Evolutionary conservation across 2,797 vertebrate species (phyloP), one percentile per base, ranked within the genome.

Genomic region (Hybognathus amarus): DNA sequence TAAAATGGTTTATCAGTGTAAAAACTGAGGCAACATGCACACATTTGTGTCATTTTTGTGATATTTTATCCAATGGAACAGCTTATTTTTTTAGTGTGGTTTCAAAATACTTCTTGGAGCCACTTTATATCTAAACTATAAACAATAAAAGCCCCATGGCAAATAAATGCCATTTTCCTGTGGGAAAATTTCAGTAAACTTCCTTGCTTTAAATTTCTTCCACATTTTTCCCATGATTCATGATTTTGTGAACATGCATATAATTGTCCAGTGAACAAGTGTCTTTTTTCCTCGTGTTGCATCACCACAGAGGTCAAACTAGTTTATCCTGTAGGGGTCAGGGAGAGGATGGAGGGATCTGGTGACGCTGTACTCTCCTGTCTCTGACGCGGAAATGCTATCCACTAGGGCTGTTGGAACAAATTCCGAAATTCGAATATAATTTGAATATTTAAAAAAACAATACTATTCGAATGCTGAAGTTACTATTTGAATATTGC

Each of bases 181-280:
- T 80, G 64, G 77, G 64, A 68, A 79, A 27, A 68, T 18, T 27
- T 27, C 38, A 8, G 36, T 69, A 70, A 80, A 56, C 78, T 50
- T 68, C 13, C 47, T 15, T 38, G 5, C 63, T 56, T 56, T 30
- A 40, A 18, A 59, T 76, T 59, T 59, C 38, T 30, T 52, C 47
- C 27, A 2, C 45, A 20, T 56, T 12, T 69, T 42, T 22, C 67
- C 79, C 79, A 80, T 61, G 38, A 61, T 54, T 30, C 0, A 15
- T 36, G 33, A 9, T 18, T 70, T 80, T 30, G n/a, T 70, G 24
- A 45, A 33, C 68, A 45, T 69, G 38, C n/a, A 24, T 66, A 59
- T 27, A 12, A 2, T 18, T 17, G 22, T 79, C 47, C 24, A 67
- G 64, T 69, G 47, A 27, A 79, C 40, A n/a, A 59, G 52, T 15